Base-by-base conservation (phyloP, 1,140 invertebrate species). In the Agrypnia vestita region DNA sequence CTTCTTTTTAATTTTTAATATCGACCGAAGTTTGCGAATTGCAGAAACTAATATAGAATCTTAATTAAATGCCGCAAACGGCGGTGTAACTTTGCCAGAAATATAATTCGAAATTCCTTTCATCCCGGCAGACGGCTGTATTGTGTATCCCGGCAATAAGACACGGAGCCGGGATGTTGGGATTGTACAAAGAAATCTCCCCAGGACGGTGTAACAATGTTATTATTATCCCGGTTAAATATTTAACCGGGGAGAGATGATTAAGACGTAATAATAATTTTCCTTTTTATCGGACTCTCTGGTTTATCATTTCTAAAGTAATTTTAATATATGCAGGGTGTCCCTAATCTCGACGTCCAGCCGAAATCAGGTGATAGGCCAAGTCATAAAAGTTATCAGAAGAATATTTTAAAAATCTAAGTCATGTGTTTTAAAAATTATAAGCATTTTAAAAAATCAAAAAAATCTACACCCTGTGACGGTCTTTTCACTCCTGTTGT, bases 31-130 rank as follows among this genome's bases (percentile, higher is more conserved):
- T 81, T 81, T 64, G 76, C 81, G 78, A 76, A 82, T 82, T 82
- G 81, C 81, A 79, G 81, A 82, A 82, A 82, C 81, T 82, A 82
- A 82, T 82, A 82, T 82, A 82, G 80, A 81, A 83, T 79, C 82
- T 83, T 83, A 83, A 83, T 83, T 83, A 83, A 83, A 83, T 83
- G 79, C 82, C 82, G 79, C 82, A 83, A 83, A 83, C 71, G 82
- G 82, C 79, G 73, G 72, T 81, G 82, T 80, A 79, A 83, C 82
- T 80, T 71, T 25, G 79, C 25, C n/a, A 69, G 55, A 59, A 76
- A 73, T 81, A 81, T 83, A 80, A 83, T 83, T 83, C 80, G 79
- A 80, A 79, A 83, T 83, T 83, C 82, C 82, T 80, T 72, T 78
- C 78, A 78, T 79, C 67, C 73, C 56, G 72, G 35, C 75, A 55